phyloP scores from a whole-genome alignment of 1,140 invertebrate genomes.

The Cydia splendana region DNA sequence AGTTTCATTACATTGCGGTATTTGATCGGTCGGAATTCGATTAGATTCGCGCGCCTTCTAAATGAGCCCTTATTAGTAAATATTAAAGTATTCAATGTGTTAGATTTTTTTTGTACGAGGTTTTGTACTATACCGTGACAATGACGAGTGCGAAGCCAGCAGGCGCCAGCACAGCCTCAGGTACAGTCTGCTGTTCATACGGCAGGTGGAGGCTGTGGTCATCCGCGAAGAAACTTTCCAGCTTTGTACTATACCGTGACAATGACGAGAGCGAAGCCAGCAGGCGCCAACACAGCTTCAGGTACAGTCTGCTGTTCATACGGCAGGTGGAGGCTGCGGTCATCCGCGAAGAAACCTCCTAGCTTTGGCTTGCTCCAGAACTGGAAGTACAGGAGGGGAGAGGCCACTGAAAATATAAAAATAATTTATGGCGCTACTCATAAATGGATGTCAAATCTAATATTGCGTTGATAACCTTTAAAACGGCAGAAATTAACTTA shows the following conservation, averaged over 20 bases:
- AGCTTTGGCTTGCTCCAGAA: constrained; percentile 87
- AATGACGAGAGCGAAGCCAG: constrained; percentile 86
- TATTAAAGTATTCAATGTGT: no score
- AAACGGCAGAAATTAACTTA: no score
- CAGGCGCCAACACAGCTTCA: constrained; percentile 85
- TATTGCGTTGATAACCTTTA: no score
- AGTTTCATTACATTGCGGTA: no score
- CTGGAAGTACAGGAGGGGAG: constrained; percentile 84
- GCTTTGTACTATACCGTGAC: constrained; percentile 88
- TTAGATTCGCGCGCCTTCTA: no score
- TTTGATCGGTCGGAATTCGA: no score
- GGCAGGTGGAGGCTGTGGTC: constrained; percentile 94
- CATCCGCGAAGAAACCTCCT: constrained; percentile 96
- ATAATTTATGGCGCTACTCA: not conserved
- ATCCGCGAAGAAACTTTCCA: constrained; percentile 95
- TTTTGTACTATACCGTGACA: constrained; percentile 86
- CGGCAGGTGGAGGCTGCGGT: constrained; percentile 92
- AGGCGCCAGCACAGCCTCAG: constrained; percentile 86
- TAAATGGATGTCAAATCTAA: not conserved
- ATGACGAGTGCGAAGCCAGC: constrained; percentile 86
- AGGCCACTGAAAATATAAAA: constrained; percentile 82
- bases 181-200: constrained; percentile 88
- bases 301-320: constrained; percentile 89
- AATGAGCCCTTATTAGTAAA: no score
- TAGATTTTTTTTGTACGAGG: no score